Conservation (phyloP, 2,888 invertebrate genomes). For the Trypoxylon attenuatum region DNA sequence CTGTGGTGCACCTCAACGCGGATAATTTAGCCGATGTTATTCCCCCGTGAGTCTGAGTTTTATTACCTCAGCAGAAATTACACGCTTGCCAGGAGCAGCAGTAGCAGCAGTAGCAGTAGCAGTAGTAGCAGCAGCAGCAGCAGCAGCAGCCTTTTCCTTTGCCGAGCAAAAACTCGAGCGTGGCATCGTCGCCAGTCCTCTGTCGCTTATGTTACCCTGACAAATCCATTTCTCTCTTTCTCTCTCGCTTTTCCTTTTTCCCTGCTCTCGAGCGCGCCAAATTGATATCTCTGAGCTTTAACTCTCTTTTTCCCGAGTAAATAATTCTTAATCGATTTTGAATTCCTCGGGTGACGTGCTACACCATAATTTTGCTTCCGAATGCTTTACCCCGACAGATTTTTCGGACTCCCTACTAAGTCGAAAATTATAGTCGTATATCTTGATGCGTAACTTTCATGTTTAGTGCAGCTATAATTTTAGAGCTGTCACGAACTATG, state of each 20-base stretch:
- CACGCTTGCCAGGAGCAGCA: slow-evolving; percentile 51
- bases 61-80: slow-evolving; percentile 63
- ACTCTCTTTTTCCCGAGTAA: too few species aligned
- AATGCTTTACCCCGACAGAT: too few species aligned
- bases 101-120: too few species aligned
- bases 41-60: slow-evolving; percentile 60
- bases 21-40: slow-evolving; percentile 65
- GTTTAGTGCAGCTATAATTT: too few species aligned
- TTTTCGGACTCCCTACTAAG: too few species aligned
- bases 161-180: slow-evolving; percentile 31
- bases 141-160: slow-evolving; percentile 26
- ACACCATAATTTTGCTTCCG: too few species aligned
- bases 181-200: slow-evolving; percentile 1
- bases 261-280: background rate
- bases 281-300: too few species aligned
- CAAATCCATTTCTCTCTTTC: slow-evolving; percentile 5
- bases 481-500: too few species aligned
- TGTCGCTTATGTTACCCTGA: slow-evolving; percentile 3
- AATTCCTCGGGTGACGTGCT: background rate
- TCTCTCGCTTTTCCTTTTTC: background rate
- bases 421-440: too few species aligned
- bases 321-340: background rate
- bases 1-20: slow-evolving; percentile 54
- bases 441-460: too few species aligned
- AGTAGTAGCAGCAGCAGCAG: too few species aligned